A percentile compares a stretch with the other conserved stretches of the same genome.
phyloP scores from a whole-genome alignment of 2,113 vertebrate species.

The Xiphophorus maculatus region DNA sequence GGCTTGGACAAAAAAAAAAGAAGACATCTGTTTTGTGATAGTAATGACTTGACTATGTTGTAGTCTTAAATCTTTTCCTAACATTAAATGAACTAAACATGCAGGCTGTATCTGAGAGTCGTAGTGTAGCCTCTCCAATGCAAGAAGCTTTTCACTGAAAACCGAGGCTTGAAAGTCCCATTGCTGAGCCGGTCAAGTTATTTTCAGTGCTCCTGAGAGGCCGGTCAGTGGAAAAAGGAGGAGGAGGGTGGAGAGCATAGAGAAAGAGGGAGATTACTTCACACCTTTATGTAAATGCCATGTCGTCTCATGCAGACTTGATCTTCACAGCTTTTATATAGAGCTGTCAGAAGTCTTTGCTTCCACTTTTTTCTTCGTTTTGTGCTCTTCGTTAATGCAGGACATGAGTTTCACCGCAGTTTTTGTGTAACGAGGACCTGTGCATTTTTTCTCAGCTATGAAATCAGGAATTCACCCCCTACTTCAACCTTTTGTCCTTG shows the following conservation, averaged over 20 bases:
- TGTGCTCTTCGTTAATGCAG: constrained; percentile 17
- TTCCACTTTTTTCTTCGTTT: constrained; percentile 23
- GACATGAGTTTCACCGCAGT: not conserved
- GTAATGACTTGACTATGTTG: constrained; percentile 67
- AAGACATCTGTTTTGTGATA: constrained; percentile 77
- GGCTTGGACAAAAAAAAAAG: constrained; percentile 55
- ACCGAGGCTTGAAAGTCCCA: constrained; percentile 74
- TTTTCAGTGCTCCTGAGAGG: constrained; percentile 80
- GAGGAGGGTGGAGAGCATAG: constrained; percentile 41
- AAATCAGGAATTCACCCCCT: constrained; percentile 29
- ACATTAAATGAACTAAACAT: constrained; percentile 47
- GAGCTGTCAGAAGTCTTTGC: constrained; percentile 29
- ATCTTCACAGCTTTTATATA: constrained; percentile 28
- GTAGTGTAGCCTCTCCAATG: constrained; percentile 37
- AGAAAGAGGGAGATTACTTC: constrained; percentile 40
- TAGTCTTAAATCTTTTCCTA: constrained; percentile 57
- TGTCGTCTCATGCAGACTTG: constrained; percentile 47
- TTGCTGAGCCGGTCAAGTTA: constrained; percentile 79
- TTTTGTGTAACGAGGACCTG: constrained; percentile 17
- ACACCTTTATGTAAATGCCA: constrained; percentile 57
- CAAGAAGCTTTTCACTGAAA: constrained; percentile 60
- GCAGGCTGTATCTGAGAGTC: constrained; percentile 33
- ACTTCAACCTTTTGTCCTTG: constrained; percentile 71
- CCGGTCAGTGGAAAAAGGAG: constrained; percentile 70
- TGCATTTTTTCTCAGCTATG: constrained; percentile 7